Evolutionary conservation across 2,888 invertebrate species (phyloP).

Genomic region (Allolobophora icterica): DNA sequence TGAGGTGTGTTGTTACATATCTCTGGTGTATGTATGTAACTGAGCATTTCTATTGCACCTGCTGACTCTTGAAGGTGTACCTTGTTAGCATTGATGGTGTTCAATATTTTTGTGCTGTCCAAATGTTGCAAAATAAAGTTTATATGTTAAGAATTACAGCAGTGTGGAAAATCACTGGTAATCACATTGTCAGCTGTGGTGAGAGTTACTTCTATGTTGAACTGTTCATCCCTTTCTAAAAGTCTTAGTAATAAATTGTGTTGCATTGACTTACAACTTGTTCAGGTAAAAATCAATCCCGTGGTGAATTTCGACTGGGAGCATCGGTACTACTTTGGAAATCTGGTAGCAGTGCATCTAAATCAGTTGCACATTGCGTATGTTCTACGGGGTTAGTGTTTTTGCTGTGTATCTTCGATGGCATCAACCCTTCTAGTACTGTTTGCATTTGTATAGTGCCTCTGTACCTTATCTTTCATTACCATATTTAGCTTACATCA

Average conservation of each 20-base stretch:
- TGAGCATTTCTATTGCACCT: too few relatives aligned
- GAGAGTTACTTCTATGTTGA: not conserved
- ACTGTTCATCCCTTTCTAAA: not conserved
- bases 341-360: slow-evolving; percentile 85
- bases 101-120: not conserved
- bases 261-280: not conserved
- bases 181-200: not conserved
- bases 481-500: too few relatives aligned
- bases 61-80: too few relatives aligned
- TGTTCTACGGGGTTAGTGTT: slow-evolving; percentile 81
- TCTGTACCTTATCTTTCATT: not conserved
- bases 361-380: slow-evolving; percentile 87
- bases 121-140: too few relatives aligned
- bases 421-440: not conserved
- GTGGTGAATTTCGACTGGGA: slow-evolving; percentile 94
- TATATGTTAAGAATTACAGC: not conserved
- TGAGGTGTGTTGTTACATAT: too few relatives aligned
- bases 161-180: not conserved
- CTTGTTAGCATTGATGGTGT: not conserved
- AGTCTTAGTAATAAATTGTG: not conserved
- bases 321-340: slow-evolving; percentile 82
- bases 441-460: not conserved
- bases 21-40: too few relatives aligned
- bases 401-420: not conserved
- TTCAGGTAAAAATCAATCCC: slow-evolving; percentile 84